Evolutionary conservation across 2,888 invertebrate species (phyloP), one percentile per base, ranked within the genome.

Genomic region (Blastobasis lacticolella): DNA sequence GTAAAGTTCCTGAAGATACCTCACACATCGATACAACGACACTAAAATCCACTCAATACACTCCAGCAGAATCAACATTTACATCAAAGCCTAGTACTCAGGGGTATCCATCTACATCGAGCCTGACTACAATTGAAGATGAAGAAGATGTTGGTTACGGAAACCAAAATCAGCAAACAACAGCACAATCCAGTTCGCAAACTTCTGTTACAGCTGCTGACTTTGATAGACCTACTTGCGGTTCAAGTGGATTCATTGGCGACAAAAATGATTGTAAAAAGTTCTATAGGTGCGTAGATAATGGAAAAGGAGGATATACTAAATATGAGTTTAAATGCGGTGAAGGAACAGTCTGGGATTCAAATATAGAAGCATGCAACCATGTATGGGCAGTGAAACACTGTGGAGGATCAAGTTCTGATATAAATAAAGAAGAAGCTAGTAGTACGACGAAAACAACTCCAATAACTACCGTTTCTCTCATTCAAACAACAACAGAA

Each of bases 311-410:
- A 54, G 86, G 87, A 4, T 93, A 85, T 62, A 91, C 80, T 47
- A 91, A 90, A 75, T 92, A 93, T 69, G 92, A 94, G 56, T 95
- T 94, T 71, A 82, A 82, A 9, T 95, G 95, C 73, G 93, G 92
- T 4, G 90, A 92, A 51, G 94, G 94, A 49, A 95, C 95, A 5
- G 92, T 93, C 40, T 95, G 95, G 94, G 94, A 94, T 78, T 89
- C 91, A 53, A 80, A 88, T 49, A 78, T 91, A 54, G 84, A 90
- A 69, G 90, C 92, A 48, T 95, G 95, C 70, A 93, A 94, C 74
- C 90, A 94, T 69, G 51, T 37, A 41, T 91, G 91, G 88, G 90
- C 90, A 51, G 91, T 90, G 36, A 88, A 89, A 58, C 73, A 68
- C 57, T 77, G 70, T 51, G 72, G 78, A 58, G 87, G 87, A 57